Base-by-base conservation (phyloP, 2,113 vertebrate species). In the Cephalopholis sonnerati region DNA sequence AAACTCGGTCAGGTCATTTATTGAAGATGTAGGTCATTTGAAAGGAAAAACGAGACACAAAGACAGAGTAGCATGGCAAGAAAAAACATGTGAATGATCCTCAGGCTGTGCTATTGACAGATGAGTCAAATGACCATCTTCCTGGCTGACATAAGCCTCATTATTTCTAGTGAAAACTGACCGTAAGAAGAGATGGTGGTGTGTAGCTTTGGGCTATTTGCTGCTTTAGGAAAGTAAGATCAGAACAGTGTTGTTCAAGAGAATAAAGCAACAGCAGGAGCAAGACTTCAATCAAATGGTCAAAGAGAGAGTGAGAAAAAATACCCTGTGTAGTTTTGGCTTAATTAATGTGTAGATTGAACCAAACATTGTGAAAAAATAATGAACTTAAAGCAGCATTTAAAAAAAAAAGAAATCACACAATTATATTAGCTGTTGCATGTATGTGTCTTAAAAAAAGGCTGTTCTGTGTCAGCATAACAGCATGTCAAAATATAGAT, bases 121-220 rank as follows among this genome's bases (percentile, higher is more conserved):
- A 79, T 71, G 64, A 70, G 77, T 87, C 73, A 83, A 78, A 74
- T 41, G 68, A 67, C 59, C 22, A 39, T 79, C 80, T 77, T 85
- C 67, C 36, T 61, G 17, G 71, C 69, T 79, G 67, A 69, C 32
- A 68, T 50, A 44, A 79, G 54, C n/a, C 65, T 87, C 77, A 59
- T 71, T 89, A 85, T 89, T 85, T 85, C 53, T 36, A 10, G 44
- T 46, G 27, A 77, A 79, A 81, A 72, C 53, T 62, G 85, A 71
- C 59, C 62, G 74, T 29, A 51, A 75, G 59, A 67, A 70, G 3
- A 55, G 41, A 68, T 41, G 44, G 64, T 70, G 51, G 55, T 83
- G 70, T 83, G 25, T 58, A 57, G 68, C 36, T 77, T 51, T n/a
- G 36, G 36, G 72, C 58, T 64, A 46, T 78, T 73, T 74, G 57